phyloP scores from a whole-genome alignment of 2,113 vertebrate species.

The Rhombomys opimus region DNA sequence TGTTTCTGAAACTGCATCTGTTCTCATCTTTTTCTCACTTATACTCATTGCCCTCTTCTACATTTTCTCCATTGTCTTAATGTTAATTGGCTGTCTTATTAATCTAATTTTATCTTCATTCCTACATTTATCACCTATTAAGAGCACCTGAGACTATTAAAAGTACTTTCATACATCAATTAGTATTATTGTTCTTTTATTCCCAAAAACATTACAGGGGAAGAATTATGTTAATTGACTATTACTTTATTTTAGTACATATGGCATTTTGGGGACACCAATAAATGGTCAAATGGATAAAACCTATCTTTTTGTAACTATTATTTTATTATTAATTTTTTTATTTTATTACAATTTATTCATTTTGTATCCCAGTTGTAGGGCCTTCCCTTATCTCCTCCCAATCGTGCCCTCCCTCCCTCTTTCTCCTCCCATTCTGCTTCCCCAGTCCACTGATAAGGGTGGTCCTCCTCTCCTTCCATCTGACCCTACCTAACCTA shows the following conservation, averaged over 20 bases:
- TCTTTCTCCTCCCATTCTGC: no score
- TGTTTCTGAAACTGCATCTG: not conserved
- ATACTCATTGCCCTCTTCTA: not conserved
- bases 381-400: no score
- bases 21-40: not conserved
- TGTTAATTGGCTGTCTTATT: not conserved
- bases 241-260: not conserved
- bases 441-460: no score
- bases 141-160: not conserved
- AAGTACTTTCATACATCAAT: not conserved
- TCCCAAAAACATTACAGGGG: not conserved
- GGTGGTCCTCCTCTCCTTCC: no score
- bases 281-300: not conserved
- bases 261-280: not conserved
- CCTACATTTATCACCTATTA: not conserved
- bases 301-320: not conserved
- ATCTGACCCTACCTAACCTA: no score
- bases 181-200: not conserved
- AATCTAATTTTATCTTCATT: not conserved
- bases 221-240: slow-evolving; percentile 14
- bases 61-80: not conserved
- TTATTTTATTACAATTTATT: no score
- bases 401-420: no score
- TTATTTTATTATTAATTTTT: no score
- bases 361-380: no score